Evolutionary conservation across 1,140 invertebrate species (phyloP), one percentile per base, ranked within the genome.

Genomic region (Delia radicum): DNA sequence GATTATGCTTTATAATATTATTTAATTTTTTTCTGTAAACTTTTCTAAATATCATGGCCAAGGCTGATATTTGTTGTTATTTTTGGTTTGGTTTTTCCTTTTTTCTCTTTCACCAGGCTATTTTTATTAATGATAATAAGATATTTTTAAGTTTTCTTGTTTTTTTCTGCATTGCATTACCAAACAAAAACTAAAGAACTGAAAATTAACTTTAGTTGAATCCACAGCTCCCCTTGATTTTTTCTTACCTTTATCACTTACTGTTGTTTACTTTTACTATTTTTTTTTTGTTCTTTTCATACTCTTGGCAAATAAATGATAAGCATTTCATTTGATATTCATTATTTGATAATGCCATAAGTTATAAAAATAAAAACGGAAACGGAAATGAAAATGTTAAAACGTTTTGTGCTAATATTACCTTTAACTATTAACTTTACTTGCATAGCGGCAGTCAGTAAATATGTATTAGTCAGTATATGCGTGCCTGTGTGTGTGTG

Each of bases 291-390:
- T n/a, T n/a, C n/a, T n/a, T n/a, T n/a, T n/a, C n/a, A n/a, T n/a
- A n/a, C n/a, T n/a, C 77, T 82, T 79, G 78, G 83, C 82, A 84
- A 84, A 83, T 82, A 85, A 83, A 85, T 85, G 83, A 85, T 85
- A 85, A 85, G 83, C 46, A 33, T 85, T 85, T 82, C 81, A 85
- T 85, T 85, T 85, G 83, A 85, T 85, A 85, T 85, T 85, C 83
- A 85, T 85, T 85, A 85, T 85, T 85, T 85, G 83, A 85, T 84
- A 84, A 81, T 76, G 78, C 77, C 81, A 82, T 81, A 83, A 80
- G 81, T 46, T 67, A 83, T 84, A 83, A 83, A 81, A 80, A 83
- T 79, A 80, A 84, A 48, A 78, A 67, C 80, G 82, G 83, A 76
- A 77, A 77, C 67, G 73, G 76, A 77, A 80, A 77, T 81, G 82